Base-by-base conservation (phyloP, 2,113 vertebrate genomes). In the Lagopus leucura region DNA sequence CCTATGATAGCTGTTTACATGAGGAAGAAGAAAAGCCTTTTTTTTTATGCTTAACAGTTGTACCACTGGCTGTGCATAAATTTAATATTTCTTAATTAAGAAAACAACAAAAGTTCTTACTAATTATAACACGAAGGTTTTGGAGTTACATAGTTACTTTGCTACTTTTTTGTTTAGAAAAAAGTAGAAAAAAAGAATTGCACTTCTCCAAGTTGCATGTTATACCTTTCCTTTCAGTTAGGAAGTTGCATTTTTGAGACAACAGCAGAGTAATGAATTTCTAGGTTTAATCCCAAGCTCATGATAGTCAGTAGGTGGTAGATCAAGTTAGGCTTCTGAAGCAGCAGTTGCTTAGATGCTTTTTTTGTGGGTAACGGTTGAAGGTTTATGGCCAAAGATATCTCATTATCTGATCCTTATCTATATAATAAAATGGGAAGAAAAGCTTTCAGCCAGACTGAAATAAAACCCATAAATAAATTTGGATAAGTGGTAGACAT, bases 91-190 rank as follows among this genome's bases (percentile, higher is more conserved):
- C 21, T 65, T 32, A 30, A 19, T 20, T 42, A 32, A 30, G 13
- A 32, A 25, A 16, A 16, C 52, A 54, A 28, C 27, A 54, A 30
- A 54, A 54, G 15, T 4, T 6, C 10, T 27, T 60, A 71, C 30
- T 8, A 36, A 0, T 74, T 60, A 11, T 3, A 22, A 36, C 2
- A 1, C 55, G 28, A 65, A 58, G 3, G 5, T 28, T 73, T 84
- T 66, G 10, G 11, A 81, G 61, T 67, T 55, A 6, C 27, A 10
- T 64, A 25, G 14, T 38, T 87, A 70, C 13, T 73, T 63, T 24
- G 28, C 10, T 65, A 65, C 20, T 34, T 38, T 13, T 50, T 32
- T 43, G 3, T 57, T 72, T 58, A 60, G 73, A 32, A 58, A 58
- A n/a, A 60, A 32, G 18, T 32, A 55, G 11, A 25, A 57, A 57